Percentiles rank a stretch among this genome's conserved stretches.
Evolutionary conservation across 2,888 invertebrate genomes (phyloP).

Genomic region (Poecilobothrus nobilitatus): DNA sequence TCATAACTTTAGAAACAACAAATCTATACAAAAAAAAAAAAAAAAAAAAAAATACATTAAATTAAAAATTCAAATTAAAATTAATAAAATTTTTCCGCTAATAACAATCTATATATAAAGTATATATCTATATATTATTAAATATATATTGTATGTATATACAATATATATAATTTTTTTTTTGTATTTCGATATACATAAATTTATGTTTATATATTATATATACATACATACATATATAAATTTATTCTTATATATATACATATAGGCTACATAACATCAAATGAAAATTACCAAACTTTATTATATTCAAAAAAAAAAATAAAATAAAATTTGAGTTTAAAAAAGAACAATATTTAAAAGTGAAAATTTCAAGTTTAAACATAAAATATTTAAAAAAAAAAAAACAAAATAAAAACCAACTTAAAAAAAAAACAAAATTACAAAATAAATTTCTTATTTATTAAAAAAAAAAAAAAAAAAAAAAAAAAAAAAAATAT

Average conservation of each 20-base stretch:
- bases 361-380: constrained; percentile 2
- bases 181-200: too few species aligned
- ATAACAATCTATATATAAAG: constrained; percentile 19
- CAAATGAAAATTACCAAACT: neutral
- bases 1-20: constrained; percentile 19
- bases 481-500: constrained; percentile 22
- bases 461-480: constrained; percentile 21
- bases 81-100: constrained; percentile 13
- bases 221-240: too few species aligned
- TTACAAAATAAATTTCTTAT: constrained; percentile 14
- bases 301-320: neutral
- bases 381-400: constrained; percentile 10
- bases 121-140: too few species aligned
- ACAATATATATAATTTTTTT: neutral
- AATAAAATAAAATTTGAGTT: neutral
- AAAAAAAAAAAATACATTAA: constrained; percentile 18
- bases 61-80: constrained; percentile 17
- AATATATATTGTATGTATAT: neutral
- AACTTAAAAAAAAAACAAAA: constrained; percentile 10
- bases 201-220: neutral
- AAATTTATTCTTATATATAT: too few species aligned
- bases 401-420: constrained; percentile 16
- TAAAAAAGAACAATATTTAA: neutral
- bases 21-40: constrained; percentile 21
- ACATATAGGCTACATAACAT: neutral